These are phyloP conservation scores for Lethrus apterus DNA, from an alignment of 1,140 invertebrate genomes.

Conservation along the genomic window DNA sequence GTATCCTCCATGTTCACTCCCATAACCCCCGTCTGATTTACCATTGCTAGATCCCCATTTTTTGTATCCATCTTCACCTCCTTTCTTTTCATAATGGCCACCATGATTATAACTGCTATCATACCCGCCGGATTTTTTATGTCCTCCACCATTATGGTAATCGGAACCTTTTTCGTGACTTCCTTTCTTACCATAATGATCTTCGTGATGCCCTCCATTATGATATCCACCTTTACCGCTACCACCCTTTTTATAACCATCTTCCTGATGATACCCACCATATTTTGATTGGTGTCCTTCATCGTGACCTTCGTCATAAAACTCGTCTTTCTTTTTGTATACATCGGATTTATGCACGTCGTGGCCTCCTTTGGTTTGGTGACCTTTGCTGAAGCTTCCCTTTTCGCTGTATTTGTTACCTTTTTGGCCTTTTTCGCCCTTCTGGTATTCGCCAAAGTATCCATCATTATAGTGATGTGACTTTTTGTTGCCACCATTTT, in stretches of 20 bases:
- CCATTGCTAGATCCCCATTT: conserved; percentile 35
- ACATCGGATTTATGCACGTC: conserved; percentile 59
- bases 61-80: conserved; percentile 52
- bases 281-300: conserved; percentile 50
- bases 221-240: conserved; percentile 51
- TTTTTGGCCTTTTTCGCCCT: conserved; percentile 2
- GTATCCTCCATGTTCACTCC: not conserved
- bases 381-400: conserved; percentile 51
- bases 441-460: not conserved
- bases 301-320: conserved; percentile 53
- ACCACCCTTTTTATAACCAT: conserved; percentile 45
- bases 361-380: conserved; percentile 52
- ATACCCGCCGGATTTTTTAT: conserved; percentile 54
- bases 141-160: conserved; percentile 51
- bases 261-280: conserved; percentile 42
- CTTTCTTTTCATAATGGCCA: conserved; percentile 53
- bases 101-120: conserved; percentile 54
- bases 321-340: conserved; percentile 58
- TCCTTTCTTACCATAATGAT: conserved; percentile 47
- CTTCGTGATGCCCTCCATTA: conserved; percentile 47
- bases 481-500: not conserved
- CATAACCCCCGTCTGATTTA: not conserved
- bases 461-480: not conserved
- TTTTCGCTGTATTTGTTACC: conserved; percentile 35
- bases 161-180: conserved; percentile 49